Conservation (phyloP, 2,888 invertebrate species). For the Drosophila nigricruria region DNA sequence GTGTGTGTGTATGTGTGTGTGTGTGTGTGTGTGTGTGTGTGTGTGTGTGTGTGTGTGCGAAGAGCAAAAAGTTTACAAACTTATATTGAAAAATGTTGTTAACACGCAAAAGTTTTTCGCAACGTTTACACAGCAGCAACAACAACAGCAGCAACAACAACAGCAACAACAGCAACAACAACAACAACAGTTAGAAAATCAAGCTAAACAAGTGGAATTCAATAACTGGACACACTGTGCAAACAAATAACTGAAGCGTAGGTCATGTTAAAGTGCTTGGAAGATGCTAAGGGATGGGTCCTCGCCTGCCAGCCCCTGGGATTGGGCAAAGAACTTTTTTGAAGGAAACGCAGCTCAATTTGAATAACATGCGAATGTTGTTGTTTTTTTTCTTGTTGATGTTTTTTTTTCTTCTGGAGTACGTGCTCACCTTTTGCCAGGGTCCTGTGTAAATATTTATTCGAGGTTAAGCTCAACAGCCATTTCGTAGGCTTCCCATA, state of each 20-base stretch:
- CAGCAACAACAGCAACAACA: constrained; percentile 30
- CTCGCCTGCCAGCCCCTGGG: neutral
- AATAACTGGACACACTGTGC: constrained; percentile 68
- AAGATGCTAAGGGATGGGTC: constrained; percentile 52
- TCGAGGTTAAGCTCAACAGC: constrained; percentile 58
- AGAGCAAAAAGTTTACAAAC: constrained; percentile 75
- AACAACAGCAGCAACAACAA: no score
- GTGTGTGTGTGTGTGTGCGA: constrained; percentile 34
- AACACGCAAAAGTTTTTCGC: constrained; percentile 79
- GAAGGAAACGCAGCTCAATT: constrained; percentile 36
- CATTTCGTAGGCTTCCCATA: constrained; percentile 38
- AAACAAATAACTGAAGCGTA: constrained; percentile 58
- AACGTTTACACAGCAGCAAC: constrained; percentile 71
- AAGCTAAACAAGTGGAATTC: constrained; percentile 76
- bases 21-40: constrained; percentile 7
- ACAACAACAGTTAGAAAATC: constrained; percentile 51
- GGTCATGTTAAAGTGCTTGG: constrained; percentile 73
- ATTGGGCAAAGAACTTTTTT: constrained; percentile 3
- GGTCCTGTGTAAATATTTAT: constrained; percentile 67
- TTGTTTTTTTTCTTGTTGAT: neutral
- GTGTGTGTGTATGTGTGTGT: constrained; percentile 31
- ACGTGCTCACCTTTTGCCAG: constrained; percentile 53
- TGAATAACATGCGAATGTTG: constrained; percentile 62
- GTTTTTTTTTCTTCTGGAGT: constrained; percentile 13
- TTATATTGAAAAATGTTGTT: constrained; percentile 81